A percentile compares a stretch with the other conserved stretches of the same genome.
Conservation (phyloP, 2,797 vertebrate species). For the Urophycis tenuis region DNA sequence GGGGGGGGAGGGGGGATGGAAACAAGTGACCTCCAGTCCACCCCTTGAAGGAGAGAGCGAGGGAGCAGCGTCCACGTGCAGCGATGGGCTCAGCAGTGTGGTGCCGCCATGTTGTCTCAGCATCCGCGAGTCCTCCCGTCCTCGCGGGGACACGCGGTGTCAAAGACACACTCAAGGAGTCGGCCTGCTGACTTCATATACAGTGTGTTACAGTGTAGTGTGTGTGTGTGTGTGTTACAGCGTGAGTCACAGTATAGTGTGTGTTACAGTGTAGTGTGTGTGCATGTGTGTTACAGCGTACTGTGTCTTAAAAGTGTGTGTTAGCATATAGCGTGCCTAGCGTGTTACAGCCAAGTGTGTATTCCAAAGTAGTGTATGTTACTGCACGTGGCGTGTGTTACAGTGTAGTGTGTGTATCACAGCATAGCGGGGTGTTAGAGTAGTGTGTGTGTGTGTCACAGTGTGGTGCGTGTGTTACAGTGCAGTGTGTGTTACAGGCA, state of each 20-base stretch:
- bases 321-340: too few relatives aligned
- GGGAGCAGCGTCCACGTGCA: slow-evolving; percentile 13
- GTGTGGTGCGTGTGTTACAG: background rate
- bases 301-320: too few relatives aligned
- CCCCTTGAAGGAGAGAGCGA: slow-evolving; percentile 19
- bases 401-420: background rate
- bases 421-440: too few relatives aligned
- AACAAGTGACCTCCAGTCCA: slow-evolving; percentile 25
- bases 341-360: background rate
- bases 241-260: background rate
- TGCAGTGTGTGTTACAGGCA: background rate
- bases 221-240: background rate
- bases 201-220: background rate
- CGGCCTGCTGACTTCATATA: too few relatives aligned
- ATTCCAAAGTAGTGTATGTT: too few relatives aligned
- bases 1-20: slow-evolving; percentile 27
- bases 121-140: slow-evolving; percentile 1
- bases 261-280: background rate
- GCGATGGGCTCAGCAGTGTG: slow-evolving; percentile 15
- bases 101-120: slow-evolving; percentile 28
- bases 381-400: background rate
- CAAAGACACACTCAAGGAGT: too few relatives aligned
- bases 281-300: background rate
- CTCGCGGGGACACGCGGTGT: too few relatives aligned
- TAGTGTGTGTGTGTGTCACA: too few relatives aligned